Evolutionary conservation across 1,140 invertebrate genomes (phyloP).

Genomic region (Caenorhabditis latens): DNA sequence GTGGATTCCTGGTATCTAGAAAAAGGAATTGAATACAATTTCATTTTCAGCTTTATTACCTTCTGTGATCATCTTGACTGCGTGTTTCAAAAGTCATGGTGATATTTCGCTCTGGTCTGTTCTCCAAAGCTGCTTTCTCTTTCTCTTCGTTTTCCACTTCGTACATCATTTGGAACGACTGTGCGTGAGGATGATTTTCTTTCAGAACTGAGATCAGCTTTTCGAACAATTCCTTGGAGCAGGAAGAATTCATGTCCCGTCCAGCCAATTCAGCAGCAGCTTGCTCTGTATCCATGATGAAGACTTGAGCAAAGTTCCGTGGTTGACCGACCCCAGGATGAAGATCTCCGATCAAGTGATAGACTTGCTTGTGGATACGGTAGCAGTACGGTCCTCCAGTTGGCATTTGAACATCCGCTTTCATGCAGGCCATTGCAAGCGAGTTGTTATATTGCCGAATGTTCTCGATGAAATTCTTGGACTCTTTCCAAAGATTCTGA

Average conservation of each 20-base stretch:
- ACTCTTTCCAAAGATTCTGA: too few species aligned
- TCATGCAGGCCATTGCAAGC: background rate
- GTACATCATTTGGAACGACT: background rate
- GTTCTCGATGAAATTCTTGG: background rate
- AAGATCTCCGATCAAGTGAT: background rate
- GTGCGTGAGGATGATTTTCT: background rate
- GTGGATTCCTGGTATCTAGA: conserved; percentile 26
- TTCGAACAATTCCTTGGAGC: background rate
- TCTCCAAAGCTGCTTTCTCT: background rate
- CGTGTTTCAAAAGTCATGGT: background rate
- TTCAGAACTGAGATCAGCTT: background rate
- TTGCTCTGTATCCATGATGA: background rate
- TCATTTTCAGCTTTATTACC: too few species aligned
- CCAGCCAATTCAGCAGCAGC: background rate
- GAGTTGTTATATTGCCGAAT: background rate
- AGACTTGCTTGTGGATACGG: background rate
- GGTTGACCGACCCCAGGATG: background rate
- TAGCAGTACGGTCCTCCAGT: background rate
- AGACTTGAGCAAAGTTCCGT: background rate
- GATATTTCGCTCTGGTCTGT: background rate
- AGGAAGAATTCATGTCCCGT: background rate
- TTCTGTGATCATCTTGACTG: background rate
- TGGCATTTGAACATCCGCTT: background rate
- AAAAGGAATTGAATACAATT: too few species aligned
- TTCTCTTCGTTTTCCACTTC: background rate